Conservation (phyloP, 2,888 invertebrate species). For the Lypha dubia region DNA sequence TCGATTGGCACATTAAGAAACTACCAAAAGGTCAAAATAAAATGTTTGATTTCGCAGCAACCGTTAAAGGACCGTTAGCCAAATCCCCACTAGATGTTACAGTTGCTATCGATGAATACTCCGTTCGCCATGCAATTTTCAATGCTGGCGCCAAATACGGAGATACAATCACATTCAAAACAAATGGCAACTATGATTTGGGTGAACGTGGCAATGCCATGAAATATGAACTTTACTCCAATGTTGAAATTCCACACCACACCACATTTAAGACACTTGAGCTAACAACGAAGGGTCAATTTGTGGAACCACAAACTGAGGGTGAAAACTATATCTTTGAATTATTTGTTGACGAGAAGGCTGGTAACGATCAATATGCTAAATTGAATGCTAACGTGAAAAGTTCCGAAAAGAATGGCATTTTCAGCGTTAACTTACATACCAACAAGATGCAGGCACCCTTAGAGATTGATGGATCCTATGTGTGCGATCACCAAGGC, state of each 20-base stretch:
- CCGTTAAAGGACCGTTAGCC: conserved; percentile 79
- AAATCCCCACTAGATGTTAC: conserved; percentile 79
- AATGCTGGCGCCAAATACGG: conserved; percentile 84
- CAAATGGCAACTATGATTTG: conserved; percentile 83
- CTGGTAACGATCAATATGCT: conserved; percentile 75
- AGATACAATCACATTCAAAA: conserved; percentile 81
- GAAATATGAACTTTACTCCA: conserved; percentile 84
- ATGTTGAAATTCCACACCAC: conserved; percentile 85
- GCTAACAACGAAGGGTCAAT: conserved; percentile 80
- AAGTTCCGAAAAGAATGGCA: conserved; percentile 76
- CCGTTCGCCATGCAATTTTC: conserved; percentile 80
- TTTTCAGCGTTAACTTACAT: conserved; percentile 75
- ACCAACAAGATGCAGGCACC: conserved; percentile 75
- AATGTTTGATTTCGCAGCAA: conserved; percentile 73
- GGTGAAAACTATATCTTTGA: conserved; percentile 74
- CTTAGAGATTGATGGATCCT: conserved; percentile 78
- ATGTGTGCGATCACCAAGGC: conserved; percentile 75
- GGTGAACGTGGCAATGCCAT: conserved; percentile 81
- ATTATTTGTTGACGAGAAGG: conserved; percentile 73
- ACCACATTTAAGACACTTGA: conserved; percentile 84
- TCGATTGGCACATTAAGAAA: conserved; percentile 82
- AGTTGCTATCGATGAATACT: conserved; percentile 78
- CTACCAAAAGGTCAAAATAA: conserved; percentile 79
- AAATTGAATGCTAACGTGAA: conserved; percentile 75
- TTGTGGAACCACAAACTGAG: conserved; percentile 77